A percentile compares a stretch with the other conserved stretches of the same genome.
phyloP scores from a whole-genome alignment of 2,888 invertebrate genomes.

The Mimumesa dahlbomi region DNA sequence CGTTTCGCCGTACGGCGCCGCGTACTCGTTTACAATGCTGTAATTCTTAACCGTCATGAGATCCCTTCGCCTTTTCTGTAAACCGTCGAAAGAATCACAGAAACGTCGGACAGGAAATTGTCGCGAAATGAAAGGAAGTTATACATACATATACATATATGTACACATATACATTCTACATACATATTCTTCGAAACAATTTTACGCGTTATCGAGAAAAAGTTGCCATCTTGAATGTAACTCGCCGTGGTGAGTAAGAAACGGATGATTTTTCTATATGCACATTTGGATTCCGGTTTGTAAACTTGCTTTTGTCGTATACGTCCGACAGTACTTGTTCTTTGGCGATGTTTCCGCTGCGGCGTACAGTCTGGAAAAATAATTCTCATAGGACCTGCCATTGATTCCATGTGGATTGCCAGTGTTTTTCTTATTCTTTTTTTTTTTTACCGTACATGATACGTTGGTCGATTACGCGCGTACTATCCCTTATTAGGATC shows the following conservation, averaged over 20 bases:
- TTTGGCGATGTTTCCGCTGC: background rate
- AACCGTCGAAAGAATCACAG: constrained; percentile 13
- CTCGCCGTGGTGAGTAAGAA: too few relatives aligned
- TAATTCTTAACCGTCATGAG: constrained; percentile 22
- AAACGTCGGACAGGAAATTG: constrained; percentile 12
- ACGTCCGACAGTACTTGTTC: background rate
- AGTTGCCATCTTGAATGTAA: too few relatives aligned
- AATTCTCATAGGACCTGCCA: constrained; percentile 9
- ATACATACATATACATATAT: background rate
- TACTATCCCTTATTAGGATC: constrained; percentile 7
- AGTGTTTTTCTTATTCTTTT: too few relatives aligned
- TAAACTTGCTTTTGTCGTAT: too few relatives aligned
- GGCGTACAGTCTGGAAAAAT: constrained; percentile 13
- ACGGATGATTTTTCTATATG: too few relatives aligned
- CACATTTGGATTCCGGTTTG: too few relatives aligned
- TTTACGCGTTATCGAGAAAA: background rate
- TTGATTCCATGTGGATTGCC: constrained; percentile 15
- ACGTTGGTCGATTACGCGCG: background rate
- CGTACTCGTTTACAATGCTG: constrained; percentile 35
- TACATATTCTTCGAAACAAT: background rate
- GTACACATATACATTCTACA: background rate
- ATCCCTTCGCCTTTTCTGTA: constrained; percentile 3
- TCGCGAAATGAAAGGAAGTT: background rate
- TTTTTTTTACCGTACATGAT: constrained; percentile 31
- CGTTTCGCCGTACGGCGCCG: constrained; percentile 14